Evolutionary conservation across 2,888 invertebrate genomes (phyloP), one percentile per base, ranked within the genome.

Genomic region (Parnassius smintheus): DNA sequence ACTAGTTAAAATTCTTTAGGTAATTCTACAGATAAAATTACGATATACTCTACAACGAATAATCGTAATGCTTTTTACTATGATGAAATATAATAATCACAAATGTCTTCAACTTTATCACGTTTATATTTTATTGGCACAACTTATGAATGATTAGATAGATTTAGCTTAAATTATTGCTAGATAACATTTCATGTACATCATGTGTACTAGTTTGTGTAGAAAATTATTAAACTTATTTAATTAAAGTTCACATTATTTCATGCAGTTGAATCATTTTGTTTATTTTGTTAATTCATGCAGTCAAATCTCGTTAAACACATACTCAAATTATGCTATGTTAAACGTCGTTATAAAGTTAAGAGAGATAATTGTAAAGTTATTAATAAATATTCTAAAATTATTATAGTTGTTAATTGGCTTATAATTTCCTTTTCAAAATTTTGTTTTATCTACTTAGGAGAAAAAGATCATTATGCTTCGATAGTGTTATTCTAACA

Each of bases 231-330:
- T 42, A 48, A 42, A 44, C 12, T n/a, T 49, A 52, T 18, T 48
- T 56, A 60, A 48, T 12, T 11, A 48, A 50, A 12, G 11, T 49
- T 49, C 13, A 12, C 44, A 54, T 51, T 41, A 50, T 59, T 59
- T 55, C 42, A 18, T 46, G 51, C 35, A 7, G 9, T 75, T 76
- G 75, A 69, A 71, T 73, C 75, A 76, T 74, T 74, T 71, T 69
- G 72, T 72, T 75, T 72, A 70, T 69, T 67, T 64, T 64, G 51
- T 59, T 69, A 78, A 85, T 90, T 91, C 90, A 89, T 92, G 92
- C 93, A 92, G 92, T 92, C 91, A 92, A 93, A 94, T 94, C 94
- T 94, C 94, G 94, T 94, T 94, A 94, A 92, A 92, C 85, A 91
- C 91, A 88, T 64, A 68, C 65, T 66, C 46, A n/a, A 54, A 48